Evolutionary conservation across 2,888 invertebrate species (phyloP), one percentile per base, ranked within the genome.

Genomic region (Eubasilissa splendida): DNA sequence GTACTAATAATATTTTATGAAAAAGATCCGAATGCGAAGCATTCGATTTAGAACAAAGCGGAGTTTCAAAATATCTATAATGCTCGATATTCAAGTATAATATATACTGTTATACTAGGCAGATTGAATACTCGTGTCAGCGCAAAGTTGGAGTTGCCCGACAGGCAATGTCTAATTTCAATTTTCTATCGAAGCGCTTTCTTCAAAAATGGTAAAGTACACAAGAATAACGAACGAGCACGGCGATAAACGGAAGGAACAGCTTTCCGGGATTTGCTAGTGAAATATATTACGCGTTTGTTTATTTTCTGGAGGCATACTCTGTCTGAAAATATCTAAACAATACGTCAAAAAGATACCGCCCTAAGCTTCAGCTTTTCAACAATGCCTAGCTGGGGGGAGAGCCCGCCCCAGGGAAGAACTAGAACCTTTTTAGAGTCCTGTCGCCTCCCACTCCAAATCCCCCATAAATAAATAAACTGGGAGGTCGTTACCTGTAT

Each of bases 341-440:
- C 74, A 74, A 74, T 74, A 59, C 74, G 59, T 74, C 74, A 74
- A 74, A 74, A 74, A 74, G 74, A 58, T 74, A 74, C 58, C 74
- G 74, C 58, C 50, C 74, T 63, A 63, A 63, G 63, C 63, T 71
- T 74, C 58, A 53, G 59, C 58, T 74, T 74, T 70, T 59, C 74
- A 74, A 59, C 74, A 59, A 74, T 59, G 74, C 42, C 58, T 56
- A 42, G 53, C 54, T 31, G 31, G 54, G 56, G 31, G 33, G 12
- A 12, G 14, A 31, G 71, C 56, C 9, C 53, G 54, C 12, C 12
- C 71, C 68, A 52, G 68, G 50, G 68, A 9, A 52, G 22, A 14
- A 52, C 68, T 3, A 50, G 22, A 50, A 50, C 52, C 68, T 53
- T 54, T 50, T 5, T 4, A 60, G 22, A 7, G 66, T 9, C 65